A percentile compares a stretch with the other conserved stretches of the same genome.
phyloP scores from a whole-genome alignment of 2,113 vertebrate genomes.

The Zootoca vivipara region DNA sequence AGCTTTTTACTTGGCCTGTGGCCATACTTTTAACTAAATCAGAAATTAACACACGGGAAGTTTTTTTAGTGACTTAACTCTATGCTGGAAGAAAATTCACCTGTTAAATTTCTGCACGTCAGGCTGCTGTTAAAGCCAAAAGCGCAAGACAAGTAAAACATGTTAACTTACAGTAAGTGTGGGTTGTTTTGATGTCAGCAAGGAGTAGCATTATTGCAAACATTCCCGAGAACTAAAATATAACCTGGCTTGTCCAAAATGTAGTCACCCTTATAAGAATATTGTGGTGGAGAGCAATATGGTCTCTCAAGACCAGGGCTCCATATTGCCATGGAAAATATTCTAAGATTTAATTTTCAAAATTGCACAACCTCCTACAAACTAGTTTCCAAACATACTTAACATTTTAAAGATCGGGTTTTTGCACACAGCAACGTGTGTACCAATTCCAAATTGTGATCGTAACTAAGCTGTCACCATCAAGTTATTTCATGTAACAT shows the following conservation, averaged over 20 bases:
- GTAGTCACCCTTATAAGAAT: too few relatives aligned
- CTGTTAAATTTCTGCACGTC: background rate
- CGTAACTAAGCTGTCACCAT: background rate
- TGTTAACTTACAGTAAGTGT: background rate
- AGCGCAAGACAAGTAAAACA: background rate
- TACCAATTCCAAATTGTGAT: background rate
- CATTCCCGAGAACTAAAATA: background rate
- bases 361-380: background rate
- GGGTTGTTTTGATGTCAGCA: background rate
- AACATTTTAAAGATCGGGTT: background rate
- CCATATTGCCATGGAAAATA: too few relatives aligned
- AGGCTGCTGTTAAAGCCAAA: background rate
- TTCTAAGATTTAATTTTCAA: background rate
- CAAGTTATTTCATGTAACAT: background rate
- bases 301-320: background rate
- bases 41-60: background rate
- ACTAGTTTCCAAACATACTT: background rate
- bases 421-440: background rate
- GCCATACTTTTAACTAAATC: background rate
- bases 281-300: background rate
- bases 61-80: background rate
- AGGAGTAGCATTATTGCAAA: background rate
- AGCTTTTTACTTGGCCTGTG: background rate
- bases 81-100: background rate
- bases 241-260: background rate